Conservation (phyloP, 1,140 invertebrate species). For the Sinella curviseta region DNA sequence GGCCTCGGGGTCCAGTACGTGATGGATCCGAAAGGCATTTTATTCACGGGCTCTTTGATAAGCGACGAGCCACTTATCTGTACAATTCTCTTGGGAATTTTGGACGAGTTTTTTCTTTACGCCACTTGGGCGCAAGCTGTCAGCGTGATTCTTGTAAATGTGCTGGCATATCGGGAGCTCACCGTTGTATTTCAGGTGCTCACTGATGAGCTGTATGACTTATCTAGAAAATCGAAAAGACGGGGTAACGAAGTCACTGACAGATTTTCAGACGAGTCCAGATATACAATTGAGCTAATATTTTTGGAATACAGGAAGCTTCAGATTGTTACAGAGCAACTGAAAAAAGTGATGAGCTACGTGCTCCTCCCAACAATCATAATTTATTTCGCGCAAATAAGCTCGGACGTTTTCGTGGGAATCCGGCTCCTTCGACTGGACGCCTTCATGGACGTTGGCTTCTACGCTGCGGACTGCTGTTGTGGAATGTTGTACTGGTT, state of each 20-base stretch:
- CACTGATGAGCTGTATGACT: background rate
- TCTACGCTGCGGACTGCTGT: background rate
- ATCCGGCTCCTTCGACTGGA: background rate
- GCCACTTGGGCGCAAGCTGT: background rate
- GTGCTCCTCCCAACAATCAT: background rate
- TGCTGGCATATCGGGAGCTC: background rate
- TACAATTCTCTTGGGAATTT: background rate
- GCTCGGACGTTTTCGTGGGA: background rate
- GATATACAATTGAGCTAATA: background rate
- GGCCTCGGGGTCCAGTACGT: background rate
- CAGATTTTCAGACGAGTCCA: background rate
- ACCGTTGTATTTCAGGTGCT: background rate
- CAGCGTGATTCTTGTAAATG: background rate
- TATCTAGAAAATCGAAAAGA: too few species aligned
- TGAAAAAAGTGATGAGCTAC: background rate
- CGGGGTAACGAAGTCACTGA: background rate
- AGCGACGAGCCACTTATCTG: background rate
- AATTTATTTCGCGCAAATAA: background rate
- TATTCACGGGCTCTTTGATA: background rate
- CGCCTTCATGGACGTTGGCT: background rate
- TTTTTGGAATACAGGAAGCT: background rate
- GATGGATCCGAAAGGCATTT: background rate
- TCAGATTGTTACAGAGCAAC: background rate
- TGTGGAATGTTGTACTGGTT: background rate
- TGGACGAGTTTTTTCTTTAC: background rate